phyloP scores from a whole-genome alignment of 2,797 vertebrate genomes.

The Pseudotriccus pelzelni region DNA sequence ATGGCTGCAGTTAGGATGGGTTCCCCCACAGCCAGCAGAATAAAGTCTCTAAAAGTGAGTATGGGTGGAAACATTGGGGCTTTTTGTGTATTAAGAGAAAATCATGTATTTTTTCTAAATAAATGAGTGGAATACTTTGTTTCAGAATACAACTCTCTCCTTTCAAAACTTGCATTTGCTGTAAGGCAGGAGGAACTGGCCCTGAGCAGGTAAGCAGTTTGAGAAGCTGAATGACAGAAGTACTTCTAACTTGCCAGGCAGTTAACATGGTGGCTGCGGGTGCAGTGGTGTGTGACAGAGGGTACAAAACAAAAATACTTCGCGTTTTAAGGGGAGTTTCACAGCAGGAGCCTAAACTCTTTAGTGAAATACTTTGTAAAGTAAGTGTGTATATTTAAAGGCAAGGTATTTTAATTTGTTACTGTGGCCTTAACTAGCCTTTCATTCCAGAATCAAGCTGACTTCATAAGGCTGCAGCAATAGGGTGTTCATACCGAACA shows the following conservation, averaged over 20 bases:
- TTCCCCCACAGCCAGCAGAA: not conserved
- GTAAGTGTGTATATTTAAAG: not conserved
- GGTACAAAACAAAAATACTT: not conserved
- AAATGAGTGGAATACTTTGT: not conserved
- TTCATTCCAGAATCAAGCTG: not conserved
- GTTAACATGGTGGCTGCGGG: not conserved
- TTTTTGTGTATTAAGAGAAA: not conserved
- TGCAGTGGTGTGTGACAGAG: not conserved
- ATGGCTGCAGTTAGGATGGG: not conserved
- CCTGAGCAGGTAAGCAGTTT: not conserved
- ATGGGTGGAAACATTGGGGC: not conserved
- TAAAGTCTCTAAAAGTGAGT: not conserved
- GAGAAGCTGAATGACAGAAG: not conserved
- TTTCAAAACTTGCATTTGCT: not conserved
- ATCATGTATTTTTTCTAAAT: not conserved
- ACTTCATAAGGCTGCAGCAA: not conserved
- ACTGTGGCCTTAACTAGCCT: not conserved
- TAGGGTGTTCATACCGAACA: not conserved
- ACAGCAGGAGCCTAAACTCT: not conserved
- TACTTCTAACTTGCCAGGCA: not conserved
- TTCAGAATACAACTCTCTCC: not conserved
- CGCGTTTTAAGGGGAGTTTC: not conserved
- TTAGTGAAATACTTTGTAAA: not conserved
- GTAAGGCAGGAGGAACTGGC: not conserved
- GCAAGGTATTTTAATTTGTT: slow-evolving; percentile 7